phyloP scores from a whole-genome alignment of 2,113 vertebrate genomes.

The Aspiorhynchus laticeps region DNA sequence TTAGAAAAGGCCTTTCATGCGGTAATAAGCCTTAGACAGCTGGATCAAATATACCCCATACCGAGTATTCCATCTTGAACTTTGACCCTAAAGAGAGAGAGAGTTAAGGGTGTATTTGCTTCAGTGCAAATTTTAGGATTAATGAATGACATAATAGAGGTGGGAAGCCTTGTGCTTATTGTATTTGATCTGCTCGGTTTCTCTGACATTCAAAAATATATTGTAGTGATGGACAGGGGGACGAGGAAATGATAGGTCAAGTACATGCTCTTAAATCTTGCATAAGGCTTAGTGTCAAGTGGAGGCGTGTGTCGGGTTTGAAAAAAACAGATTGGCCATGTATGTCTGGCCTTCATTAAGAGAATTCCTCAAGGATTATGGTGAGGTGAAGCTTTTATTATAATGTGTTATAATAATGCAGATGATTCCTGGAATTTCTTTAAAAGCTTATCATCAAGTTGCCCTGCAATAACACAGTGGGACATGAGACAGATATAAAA shows the following conservation, averaged over 20 bases:
- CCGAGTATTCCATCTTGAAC: not conserved
- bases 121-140: not conserved
- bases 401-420: slow-evolving; percentile 51
- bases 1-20: not conserved
- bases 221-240: not conserved
- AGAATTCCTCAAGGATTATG: slow-evolving; percentile 66
- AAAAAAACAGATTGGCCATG: slow-evolving; percentile 38
- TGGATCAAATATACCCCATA: slow-evolving; percentile 26
- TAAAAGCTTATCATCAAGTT: slow-evolving; percentile 44
- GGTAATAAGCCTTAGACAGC: not conserved
- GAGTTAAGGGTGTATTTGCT: not conserved
- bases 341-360: slow-evolving; percentile 55
- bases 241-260: slow-evolving; percentile 10
- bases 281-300: slow-evolving; percentile 38
- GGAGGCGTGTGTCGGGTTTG: slow-evolving; percentile 30
- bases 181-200: not conserved
- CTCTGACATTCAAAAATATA: not conserved
- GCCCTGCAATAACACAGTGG: not conserved
- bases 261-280: slow-evolving; percentile 5
- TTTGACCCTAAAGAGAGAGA: slow-evolving; percentile 7
- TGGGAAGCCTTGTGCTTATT: not conserved
- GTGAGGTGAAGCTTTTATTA: slow-evolving; percentile 56
- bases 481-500: not conserved
- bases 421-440: slow-evolving; percentile 50
- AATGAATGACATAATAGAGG: not conserved